Evolutionary conservation across 2,113 vertebrate genomes (phyloP).

Genomic region (Gambusia affinis): DNA sequence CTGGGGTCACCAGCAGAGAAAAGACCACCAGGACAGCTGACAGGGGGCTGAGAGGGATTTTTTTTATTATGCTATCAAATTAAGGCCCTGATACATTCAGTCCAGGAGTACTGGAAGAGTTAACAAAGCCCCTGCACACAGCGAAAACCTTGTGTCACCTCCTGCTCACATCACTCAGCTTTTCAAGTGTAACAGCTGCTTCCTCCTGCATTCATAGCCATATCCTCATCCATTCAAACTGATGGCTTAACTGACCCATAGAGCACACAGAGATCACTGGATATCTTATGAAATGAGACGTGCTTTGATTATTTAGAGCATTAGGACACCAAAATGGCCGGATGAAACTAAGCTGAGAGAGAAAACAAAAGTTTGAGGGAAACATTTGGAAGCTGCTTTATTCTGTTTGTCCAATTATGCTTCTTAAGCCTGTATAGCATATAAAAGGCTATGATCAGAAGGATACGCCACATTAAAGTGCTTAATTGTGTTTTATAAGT

Average conservation of each 20-base stretch:
- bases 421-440: slow-evolving; percentile 16
- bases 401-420: slow-evolving; percentile 7
- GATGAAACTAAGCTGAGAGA: slow-evolving; percentile 35
- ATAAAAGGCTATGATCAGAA: slow-evolving; percentile 30
- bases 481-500: slow-evolving; percentile 30
- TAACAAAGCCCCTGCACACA: slow-evolving; percentile 73
- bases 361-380: slow-evolving; percentile 5
- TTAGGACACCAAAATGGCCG: neutral
- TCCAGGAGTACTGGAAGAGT: slow-evolving; percentile 52
- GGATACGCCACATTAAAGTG: slow-evolving; percentile 40
- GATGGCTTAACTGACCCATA: slow-evolving; percentile 72
- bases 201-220: slow-evolving; percentile 68
- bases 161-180: slow-evolving; percentile 77
- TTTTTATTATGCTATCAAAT: slow-evolving; percentile 74
- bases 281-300: slow-evolving; percentile 43
- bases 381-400: slow-evolving; percentile 14
- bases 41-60: slow-evolving; percentile 49
- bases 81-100: slow-evolving; percentile 57
- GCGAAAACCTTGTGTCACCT: slow-evolving; percentile 70
- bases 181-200: slow-evolving; percentile 77
- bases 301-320: slow-evolving; percentile 54
- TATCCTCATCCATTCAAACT: slow-evolving; percentile 71
- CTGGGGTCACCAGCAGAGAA: slow-evolving; percentile 40
- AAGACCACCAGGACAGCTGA: slow-evolving; percentile 76
- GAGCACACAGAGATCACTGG: slow-evolving; percentile 56